Evolutionary conservation across 2,797 vertebrate species (phyloP).

Genomic region (Arvicola amphibius): DNA sequence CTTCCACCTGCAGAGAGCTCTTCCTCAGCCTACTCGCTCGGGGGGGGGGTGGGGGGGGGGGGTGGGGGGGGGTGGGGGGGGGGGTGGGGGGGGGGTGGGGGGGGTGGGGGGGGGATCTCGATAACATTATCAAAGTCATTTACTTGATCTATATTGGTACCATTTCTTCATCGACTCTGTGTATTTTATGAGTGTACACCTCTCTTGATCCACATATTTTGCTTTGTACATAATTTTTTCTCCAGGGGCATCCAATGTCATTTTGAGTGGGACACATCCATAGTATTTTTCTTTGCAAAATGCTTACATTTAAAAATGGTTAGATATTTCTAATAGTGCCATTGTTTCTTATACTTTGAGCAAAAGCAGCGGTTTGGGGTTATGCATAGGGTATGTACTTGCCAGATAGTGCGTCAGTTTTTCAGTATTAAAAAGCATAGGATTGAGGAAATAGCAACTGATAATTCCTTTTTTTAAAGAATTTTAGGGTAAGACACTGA

Average conservation of each 20-base stretch:
- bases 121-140: constrained; percentile 19
- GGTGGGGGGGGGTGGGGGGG: no score
- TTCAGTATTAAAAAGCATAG: background rate
- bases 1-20: constrained; percentile 38
- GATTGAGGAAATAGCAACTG: constrained; percentile 57
- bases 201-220: constrained; percentile 54
- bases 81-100: no score
- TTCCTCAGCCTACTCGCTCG: constrained; percentile 25
- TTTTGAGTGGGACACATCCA: background rate
- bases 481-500: constrained; percentile 56
- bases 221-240: constrained; percentile 38
- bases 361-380: background rate
- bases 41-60: no score
- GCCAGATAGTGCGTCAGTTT: constrained; percentile 17
- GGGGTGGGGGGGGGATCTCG: no score
- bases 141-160: constrained; percentile 58
- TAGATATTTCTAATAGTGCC: constrained; percentile 9
- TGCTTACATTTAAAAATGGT: constrained; percentile 11
- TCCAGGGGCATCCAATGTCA: background rate
- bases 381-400: background rate
- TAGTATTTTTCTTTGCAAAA: background rate
- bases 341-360: constrained; percentile 3
- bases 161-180: constrained; percentile 60
- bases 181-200: constrained; percentile 54
- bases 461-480: constrained; percentile 63